Conservation (phyloP, 2,888 invertebrate species). For the Xanthorhoe designata region DNA sequence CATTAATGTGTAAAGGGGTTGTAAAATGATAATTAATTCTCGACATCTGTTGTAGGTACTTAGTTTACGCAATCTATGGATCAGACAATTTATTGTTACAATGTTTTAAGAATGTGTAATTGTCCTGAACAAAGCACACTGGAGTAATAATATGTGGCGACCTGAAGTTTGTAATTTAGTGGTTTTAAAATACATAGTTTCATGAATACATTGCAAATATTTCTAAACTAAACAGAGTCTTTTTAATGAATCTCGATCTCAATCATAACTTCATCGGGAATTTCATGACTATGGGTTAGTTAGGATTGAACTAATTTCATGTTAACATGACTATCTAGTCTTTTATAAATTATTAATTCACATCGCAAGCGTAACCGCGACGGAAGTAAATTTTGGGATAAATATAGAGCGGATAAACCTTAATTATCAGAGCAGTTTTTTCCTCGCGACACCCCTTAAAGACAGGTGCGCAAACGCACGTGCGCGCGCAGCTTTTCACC, state of each 20-base stretch:
- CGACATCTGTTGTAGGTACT: slow-evolving; percentile 58
- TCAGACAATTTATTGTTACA: slow-evolving; percentile 17
- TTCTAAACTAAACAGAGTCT: too few species aligned
- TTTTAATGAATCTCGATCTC: background rate
- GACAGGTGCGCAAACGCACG: slow-evolving; percentile 77
- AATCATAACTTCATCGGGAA: background rate
- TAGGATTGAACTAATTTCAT: too few species aligned
- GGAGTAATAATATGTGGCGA: background rate
- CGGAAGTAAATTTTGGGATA: slow-evolving; percentile 9
- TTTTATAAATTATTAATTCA: background rate
- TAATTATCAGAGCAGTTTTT: slow-evolving; percentile 36
- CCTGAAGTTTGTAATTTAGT: background rate
- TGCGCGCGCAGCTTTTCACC: slow-evolving; percentile 70
- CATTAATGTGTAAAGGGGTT: slow-evolving; percentile 62
- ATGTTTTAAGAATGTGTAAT: background rate
- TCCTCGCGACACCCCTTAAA: slow-evolving; percentile 27
- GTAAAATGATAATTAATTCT: slow-evolving; percentile 68
- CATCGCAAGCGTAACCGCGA: background rate
- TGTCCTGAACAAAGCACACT: background rate
- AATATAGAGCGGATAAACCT: slow-evolving; percentile 20
- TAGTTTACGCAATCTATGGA: slow-evolving; percentile 20
- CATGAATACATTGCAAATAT: too few species aligned
- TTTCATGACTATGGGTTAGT: too few species aligned
- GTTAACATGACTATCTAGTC: background rate
- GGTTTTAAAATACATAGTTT: too few species aligned